Evolutionary conservation across 2,888 invertebrate genomes (phyloP), one percentile per base, ranked within the genome.

Genomic region (Scaptomyza caliginosa): DNA sequence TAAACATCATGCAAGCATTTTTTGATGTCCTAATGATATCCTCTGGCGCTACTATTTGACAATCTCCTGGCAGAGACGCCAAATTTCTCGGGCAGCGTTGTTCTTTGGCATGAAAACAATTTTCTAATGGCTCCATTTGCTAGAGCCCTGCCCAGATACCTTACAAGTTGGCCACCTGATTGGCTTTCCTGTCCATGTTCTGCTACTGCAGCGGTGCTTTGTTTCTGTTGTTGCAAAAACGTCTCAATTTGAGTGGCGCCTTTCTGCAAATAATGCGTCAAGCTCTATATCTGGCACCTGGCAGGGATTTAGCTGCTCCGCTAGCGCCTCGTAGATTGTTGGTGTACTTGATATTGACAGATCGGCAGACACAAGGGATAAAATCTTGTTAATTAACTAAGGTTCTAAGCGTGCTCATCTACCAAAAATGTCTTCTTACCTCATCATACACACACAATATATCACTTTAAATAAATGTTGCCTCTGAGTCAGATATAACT

Each of bases 51-150:
- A n/a, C n/a, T n/a, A n/a, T n/a, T n/a, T n/a, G n/a, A n/a, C n/a
- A n/a, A 70, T 17, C 28, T 83, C 4, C 42, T 85, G 8, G 50
- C 68, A 1, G 49, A 67, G 4, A 39, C 78, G 3, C 45, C 75
- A 0, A 67, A 72, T 34, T 71, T 69, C 11, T 49, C 80, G 3
- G 67, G 55, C 46, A 85, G 80, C 26, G 62, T 73, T 17, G 72
- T 80, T 0, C 38, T 86, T 13, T 70, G 66, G 56, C 50, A 72
- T 23, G 77, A 77, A 34, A 74, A 70, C 4, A 56, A 52, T 4
- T 67, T 59, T 24, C 21, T 88, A 3, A 71, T 80, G 55, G 71
- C 66, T n/a, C 74, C 88, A 17, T 46, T 67, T 1, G 72, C 83
- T 17, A 46, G 73, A 4, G 72, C 65, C 0, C 26, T 87, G 10